Evolutionary conservation across 2,797 vertebrate genomes (phyloP).

Genomic region (Odontamblyopus lacepedii): DNA sequence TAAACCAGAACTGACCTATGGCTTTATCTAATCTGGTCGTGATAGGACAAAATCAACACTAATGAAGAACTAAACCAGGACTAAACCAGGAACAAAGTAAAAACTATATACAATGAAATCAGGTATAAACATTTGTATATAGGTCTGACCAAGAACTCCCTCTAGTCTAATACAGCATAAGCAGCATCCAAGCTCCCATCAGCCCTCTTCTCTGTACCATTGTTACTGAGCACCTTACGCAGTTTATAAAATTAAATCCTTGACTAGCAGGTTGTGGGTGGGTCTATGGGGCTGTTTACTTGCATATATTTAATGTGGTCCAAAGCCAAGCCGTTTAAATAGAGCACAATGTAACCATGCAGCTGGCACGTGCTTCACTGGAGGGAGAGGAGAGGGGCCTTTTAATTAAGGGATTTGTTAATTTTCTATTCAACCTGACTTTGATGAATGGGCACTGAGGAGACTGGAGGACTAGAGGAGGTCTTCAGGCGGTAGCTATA

Average conservation of each 20-base stretch:
- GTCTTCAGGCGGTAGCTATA: slow-evolving; percentile 40
- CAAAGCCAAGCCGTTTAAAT: slow-evolving; percentile 45
- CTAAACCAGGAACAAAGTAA: background rate
- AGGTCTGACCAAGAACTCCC: background rate
- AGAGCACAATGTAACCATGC: slow-evolving; percentile 54
- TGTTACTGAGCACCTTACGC: slow-evolving; percentile 53
- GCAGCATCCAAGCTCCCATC: background rate
- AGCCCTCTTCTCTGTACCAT: slow-evolving; percentile 37
- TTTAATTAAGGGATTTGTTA: slow-evolving; percentile 79
- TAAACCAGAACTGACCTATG: background rate
- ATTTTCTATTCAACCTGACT: slow-evolving; percentile 73
- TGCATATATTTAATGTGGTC: slow-evolving; percentile 27
- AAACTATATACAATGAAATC: background rate
- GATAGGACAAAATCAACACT: background rate
- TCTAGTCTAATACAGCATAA: too few species aligned
- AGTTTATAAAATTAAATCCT: slow-evolving; percentile 63
- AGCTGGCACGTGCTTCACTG: slow-evolving; percentile 58
- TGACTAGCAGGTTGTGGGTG: slow-evolving; percentile 9
- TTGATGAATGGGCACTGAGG: slow-evolving; percentile 63
- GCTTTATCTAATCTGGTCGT: background rate
- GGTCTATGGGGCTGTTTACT: slow-evolving; percentile 18
- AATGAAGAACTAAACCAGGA: background rate
- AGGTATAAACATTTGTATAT: background rate
- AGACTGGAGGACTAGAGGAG: slow-evolving; percentile 31
- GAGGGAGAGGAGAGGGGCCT: slow-evolving; percentile 55